phyloP scores from a whole-genome alignment of 2,888 invertebrate genomes.

The Sipunculus nudus region DNA sequence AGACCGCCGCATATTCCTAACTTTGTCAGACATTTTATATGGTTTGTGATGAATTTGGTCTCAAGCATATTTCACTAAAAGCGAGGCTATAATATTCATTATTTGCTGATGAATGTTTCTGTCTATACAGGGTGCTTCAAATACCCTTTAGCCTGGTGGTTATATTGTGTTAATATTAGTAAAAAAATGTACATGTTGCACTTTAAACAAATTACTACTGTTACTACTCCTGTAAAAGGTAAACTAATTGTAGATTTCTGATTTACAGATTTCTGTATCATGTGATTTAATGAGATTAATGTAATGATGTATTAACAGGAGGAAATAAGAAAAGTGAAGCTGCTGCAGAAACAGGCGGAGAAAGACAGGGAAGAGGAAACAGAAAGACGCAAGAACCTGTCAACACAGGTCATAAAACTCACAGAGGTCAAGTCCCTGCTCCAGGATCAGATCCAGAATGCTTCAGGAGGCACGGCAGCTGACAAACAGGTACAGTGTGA shows the following conservation, averaged over 20 bases:
- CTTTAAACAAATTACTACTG: too few species aligned
- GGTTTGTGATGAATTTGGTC: too few species aligned
- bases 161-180: too few species aligned
- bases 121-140: too few species aligned
- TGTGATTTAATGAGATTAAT: neutral
- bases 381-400: constrained; percentile 34
- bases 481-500: constrained; percentile 40
- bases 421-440: constrained; percentile 53
- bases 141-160: too few species aligned
- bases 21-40: too few species aligned
- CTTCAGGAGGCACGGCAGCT: constrained; percentile 41
- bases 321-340: constrained; percentile 48
- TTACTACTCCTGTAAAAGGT: too few species aligned
- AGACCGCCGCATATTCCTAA: too few species aligned
- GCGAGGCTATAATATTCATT: too few species aligned
- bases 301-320: constrained; percentile 39
- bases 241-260: constrained; percentile 16
- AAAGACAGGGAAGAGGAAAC: constrained; percentile 46
- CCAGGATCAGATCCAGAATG: constrained; percentile 52
- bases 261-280: neutral
- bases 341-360: constrained; percentile 53
- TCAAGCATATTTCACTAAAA: too few species aligned
- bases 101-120: too few species aligned
- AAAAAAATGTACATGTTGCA: too few species aligned
- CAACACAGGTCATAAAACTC: constrained; percentile 48